Conservation (phyloP, 2,888 invertebrate genomes). For the Drosophila emarginata region DNA sequence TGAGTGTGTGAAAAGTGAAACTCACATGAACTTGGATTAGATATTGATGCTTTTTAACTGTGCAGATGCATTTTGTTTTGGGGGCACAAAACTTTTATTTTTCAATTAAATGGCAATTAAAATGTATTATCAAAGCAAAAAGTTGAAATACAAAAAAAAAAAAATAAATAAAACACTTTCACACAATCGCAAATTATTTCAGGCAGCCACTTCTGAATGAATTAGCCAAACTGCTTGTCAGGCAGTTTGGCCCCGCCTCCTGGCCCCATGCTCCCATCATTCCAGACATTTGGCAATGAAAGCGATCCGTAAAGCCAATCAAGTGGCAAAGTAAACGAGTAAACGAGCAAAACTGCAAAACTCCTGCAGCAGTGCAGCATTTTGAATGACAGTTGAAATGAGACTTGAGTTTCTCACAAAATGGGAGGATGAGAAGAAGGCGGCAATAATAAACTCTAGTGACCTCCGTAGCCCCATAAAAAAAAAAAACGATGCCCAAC, state of each 20-base stretch:
- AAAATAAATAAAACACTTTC: constrained; percentile 59
- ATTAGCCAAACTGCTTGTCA: constrained; percentile 73
- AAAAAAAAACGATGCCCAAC: not conserved
- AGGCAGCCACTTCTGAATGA: constrained; percentile 72
- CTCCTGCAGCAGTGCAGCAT: constrained; percentile 33
- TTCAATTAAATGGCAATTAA: constrained; percentile 77
- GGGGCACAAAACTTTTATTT: constrained; percentile 61
- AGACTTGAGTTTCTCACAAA: constrained; percentile 49
- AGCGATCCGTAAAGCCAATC: constrained; percentile 64
- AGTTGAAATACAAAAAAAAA: too few relatives aligned
- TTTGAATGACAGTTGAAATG: constrained; percentile 62
- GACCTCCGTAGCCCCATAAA: constrained; percentile 48
- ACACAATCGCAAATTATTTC: constrained; percentile 71
- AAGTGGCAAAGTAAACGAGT: constrained; percentile 49
- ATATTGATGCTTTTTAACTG: constrained; percentile 53
- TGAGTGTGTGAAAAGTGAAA: constrained; percentile 66
- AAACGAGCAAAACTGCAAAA: constrained; percentile 16
- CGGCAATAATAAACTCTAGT: constrained; percentile 56
- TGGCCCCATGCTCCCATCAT: constrained; percentile 24
- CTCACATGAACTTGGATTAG: constrained; percentile 63
- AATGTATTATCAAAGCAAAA: constrained; percentile 48
- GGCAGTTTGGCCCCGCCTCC: constrained; percentile 22
- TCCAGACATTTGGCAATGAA: constrained; percentile 64
- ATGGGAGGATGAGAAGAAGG: constrained; percentile 6
- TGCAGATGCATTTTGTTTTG: constrained; percentile 39